A percentile compares a stretch with the other conserved stretches of the same genome.
phyloP scores from a whole-genome alignment of 2,797 vertebrate genomes.

The Leptoclinus maculatus region DNA sequence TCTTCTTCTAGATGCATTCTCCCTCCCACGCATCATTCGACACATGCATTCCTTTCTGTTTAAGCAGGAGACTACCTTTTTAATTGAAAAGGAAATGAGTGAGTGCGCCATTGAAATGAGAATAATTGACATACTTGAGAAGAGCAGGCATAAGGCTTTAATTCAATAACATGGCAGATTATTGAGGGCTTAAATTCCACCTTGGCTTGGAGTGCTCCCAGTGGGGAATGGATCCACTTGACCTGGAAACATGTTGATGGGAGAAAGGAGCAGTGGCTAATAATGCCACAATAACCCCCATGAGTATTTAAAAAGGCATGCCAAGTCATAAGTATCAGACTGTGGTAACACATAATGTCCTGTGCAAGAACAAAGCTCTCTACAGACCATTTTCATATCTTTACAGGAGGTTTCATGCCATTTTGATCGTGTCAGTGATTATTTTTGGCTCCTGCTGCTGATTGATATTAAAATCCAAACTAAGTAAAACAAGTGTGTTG shows the following conservation, averaged over 20 bases:
- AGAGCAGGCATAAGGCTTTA: conserved; percentile 77
- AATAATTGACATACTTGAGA: conserved; percentile 77
- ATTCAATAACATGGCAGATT: conserved; percentile 85
- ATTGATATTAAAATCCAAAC: background rate
- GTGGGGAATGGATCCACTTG: conserved; percentile 75
- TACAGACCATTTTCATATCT: background rate
- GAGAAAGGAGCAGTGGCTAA: conserved; percentile 52
- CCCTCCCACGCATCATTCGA: conserved; percentile 29
- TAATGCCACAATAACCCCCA: conserved; percentile 37
- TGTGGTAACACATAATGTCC: background rate
- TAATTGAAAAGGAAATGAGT: conserved; percentile 76
- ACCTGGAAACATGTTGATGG: conserved; percentile 61
- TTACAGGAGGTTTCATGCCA: background rate
- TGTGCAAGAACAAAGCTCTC: conserved; percentile 4
- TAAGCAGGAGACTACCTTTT: conserved; percentile 62
- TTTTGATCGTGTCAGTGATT: background rate
- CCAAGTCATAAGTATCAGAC: background rate
- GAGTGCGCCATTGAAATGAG: conserved; percentile 70
- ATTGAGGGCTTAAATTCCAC: conserved; percentile 77
- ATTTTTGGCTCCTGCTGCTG: background rate
- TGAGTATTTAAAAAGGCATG: conserved; percentile 17
- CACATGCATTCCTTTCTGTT: conserved; percentile 29
- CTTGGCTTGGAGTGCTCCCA: conserved; percentile 74
- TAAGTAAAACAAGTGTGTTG: background rate
- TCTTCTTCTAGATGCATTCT: conserved; percentile 21